These are phyloP conservation scores for Amphipyra tragopoginis DNA, from an alignment of 2,888 invertebrate species.

Conservation along the genomic window DNA sequence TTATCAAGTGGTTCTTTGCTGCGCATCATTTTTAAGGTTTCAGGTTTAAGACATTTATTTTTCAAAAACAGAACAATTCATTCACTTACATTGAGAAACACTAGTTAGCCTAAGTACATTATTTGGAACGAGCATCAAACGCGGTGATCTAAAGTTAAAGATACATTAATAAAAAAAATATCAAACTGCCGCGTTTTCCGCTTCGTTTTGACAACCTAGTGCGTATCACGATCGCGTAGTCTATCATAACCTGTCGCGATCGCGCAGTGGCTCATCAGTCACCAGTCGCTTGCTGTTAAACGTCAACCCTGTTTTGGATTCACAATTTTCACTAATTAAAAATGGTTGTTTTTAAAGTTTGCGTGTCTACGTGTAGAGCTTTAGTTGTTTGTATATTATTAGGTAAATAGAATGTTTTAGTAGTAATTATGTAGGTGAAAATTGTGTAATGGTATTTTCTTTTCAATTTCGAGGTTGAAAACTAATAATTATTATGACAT, in stretches of 20 bases:
- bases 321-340: constrained; percentile 65
- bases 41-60: too few species aligned
- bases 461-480: not conserved
- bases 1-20: too few species aligned
- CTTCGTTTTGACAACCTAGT: not conserved
- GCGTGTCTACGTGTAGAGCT: constrained; percentile 45
- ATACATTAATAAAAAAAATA: too few species aligned
- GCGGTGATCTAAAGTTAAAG: too few species aligned
- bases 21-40: too few species aligned
- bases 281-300: constrained; percentile 60
- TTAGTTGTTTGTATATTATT: constrained; percentile 31
- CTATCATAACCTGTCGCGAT: constrained; percentile 62
- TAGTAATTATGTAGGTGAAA: constrained; percentile 36
- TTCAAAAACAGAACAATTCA: too few species aligned
- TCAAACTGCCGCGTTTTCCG: not conserved
- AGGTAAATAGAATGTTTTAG: constrained; percentile 52
- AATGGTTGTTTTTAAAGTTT: constrained; percentile 58
- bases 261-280: constrained; percentile 61
- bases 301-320: constrained; percentile 58
- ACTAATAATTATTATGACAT: too few species aligned
- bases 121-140: too few species aligned
- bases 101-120: too few species aligned
- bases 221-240: constrained; percentile 22
- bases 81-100: too few species aligned
- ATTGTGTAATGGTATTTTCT: constrained; percentile 28